Conservation (phyloP, 2,888 invertebrate genomes). For the Epinotia demarniana region DNA sequence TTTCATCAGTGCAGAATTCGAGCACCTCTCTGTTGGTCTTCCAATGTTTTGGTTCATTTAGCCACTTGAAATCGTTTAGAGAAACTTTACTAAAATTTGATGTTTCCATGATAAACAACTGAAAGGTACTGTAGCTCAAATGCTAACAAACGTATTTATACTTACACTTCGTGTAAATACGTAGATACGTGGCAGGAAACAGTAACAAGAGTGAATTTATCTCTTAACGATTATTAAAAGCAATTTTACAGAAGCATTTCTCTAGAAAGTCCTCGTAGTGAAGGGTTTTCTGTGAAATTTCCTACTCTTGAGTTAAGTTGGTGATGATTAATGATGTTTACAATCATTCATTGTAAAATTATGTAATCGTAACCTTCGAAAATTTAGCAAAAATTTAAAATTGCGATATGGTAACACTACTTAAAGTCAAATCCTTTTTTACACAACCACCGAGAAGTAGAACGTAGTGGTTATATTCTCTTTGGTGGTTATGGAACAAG, state of each 20-base stretch:
- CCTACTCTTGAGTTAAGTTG: background rate
- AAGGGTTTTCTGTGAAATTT: background rate
- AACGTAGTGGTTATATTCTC: too few species aligned
- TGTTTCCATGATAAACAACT: conserved; percentile 43
- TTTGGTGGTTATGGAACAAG: too few species aligned
- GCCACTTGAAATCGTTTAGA: conserved; percentile 63
- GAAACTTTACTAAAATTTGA: conserved; percentile 45
- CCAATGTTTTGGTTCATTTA: conserved; percentile 70
- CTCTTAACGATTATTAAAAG: background rate
- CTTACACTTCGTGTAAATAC: too few species aligned
- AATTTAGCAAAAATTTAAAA: background rate
- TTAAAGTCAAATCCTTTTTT: conserved; percentile 6
- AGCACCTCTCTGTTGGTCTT: conserved; percentile 52
- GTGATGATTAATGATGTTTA: background rate
- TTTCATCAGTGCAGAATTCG: conserved; percentile 63
- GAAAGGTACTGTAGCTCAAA: background rate
- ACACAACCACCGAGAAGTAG: conserved; percentile 23
- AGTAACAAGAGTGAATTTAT: background rate
- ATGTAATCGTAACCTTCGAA: background rate
- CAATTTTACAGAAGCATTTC: background rate
- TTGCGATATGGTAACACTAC: conserved; percentile 24
- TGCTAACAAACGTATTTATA: conserved; percentile 1
- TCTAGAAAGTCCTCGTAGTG: background rate
- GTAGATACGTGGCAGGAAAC: conserved; percentile 30
- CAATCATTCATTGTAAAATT: background rate